Evolutionary conservation across 2,888 invertebrate species (phyloP), one percentile per base, ranked within the genome.

Genomic region (Perizoma flavofasciatum): DNA sequence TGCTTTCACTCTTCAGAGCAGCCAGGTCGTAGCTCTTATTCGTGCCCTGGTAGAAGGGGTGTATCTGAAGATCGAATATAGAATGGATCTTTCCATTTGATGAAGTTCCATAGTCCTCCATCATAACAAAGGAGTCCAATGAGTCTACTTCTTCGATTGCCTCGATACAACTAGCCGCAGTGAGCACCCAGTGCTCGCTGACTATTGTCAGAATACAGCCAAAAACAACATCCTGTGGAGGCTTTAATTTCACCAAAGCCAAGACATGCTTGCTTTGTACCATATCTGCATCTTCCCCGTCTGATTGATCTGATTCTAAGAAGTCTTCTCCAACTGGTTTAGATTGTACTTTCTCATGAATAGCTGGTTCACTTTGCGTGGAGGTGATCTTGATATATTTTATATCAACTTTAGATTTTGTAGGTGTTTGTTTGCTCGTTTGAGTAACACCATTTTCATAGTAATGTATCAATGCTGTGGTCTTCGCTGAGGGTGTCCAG

Each of bases 91-190:
- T 66, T 3, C 79, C 80, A 7, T 63, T 65, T n/a, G 57, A 54
- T 6, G 50, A 51, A 6, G 63, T 74, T 5, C 80, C 84, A 49
- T 78, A 80, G 5, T 72, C 66, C 58, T 83, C 81, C 71, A 84
- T 70, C 60, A 90, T 86, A 4, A 88, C 78, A 66, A 85, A 88
- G 7, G 80, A 77, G 65, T 88, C 87, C 40, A 89, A 65, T 0
- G 84, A 75, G 58, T 88, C 85, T 37, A 82, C 75, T 62, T 89
- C 86, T 61, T 89, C 86, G 22, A 88, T 78, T 0, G 86, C 75
- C 57, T 86, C 85, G 37, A 89, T 75, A 65, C 89, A 90, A 63
- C 88, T 89, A 9, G 89, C 90, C 0, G 89, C 83, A 3, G 90
- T 89, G 52, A 90, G 58, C 32, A 79, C 73, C 86, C 89, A 89